Evolutionary conservation across 2,888 invertebrate species (phyloP).

Genomic region (Ectemnius lituratus): DNA sequence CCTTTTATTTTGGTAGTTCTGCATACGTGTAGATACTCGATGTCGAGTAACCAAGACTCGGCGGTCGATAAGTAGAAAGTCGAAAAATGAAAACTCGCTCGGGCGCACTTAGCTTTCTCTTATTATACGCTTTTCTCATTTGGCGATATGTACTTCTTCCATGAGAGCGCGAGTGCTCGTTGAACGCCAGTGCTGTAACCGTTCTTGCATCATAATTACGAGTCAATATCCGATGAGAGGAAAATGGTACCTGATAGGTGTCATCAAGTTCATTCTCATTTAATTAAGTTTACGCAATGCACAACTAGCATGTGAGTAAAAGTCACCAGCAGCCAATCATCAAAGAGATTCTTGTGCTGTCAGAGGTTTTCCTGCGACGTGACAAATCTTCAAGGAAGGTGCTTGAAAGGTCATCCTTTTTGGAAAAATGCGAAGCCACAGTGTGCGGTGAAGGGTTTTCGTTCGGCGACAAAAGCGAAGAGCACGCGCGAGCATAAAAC

Average conservation of each 20-base stretch:
- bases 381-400: no score
- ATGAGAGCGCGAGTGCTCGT: no score
- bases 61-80: slow-evolving; percentile 1
- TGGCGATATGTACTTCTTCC: slow-evolving; percentile 1
- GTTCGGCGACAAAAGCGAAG: not conserved
- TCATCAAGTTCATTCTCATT: not conserved
- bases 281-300: no score
- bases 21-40: no score
- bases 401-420: no score
- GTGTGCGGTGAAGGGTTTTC: not conserved
- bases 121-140: not conserved
- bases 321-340: no score
- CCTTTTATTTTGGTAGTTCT: no score
- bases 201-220: not conserved
- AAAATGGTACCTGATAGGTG: not conserved
- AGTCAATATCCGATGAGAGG: not conserved
- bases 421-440: no score
- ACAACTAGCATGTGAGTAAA: no score
- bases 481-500: slow-evolving; percentile 1
- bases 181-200: not conserved
- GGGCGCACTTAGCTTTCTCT: not conserved
- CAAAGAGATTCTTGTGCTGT: no score
- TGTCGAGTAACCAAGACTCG: no score
- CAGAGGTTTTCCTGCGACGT: no score
- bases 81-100: slow-evolving; percentile 1